These are phyloP conservation scores for Chironomus striatipennis DNA, from an alignment of 1,140 invertebrate genomes.

Conservation along the genomic window DNA sequence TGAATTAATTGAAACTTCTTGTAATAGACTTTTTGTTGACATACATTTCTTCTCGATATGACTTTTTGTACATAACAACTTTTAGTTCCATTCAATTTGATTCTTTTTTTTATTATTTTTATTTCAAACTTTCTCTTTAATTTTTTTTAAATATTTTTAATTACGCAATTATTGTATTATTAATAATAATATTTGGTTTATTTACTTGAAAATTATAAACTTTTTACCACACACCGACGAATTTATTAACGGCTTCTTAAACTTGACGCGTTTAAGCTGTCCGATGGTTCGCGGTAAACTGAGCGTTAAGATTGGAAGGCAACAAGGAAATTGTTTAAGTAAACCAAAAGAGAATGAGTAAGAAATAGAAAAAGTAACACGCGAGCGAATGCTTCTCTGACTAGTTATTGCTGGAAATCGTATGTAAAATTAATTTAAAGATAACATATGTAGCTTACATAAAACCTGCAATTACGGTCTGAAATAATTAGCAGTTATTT, in stretches of 20 bases:
- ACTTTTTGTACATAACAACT: too few species aligned
- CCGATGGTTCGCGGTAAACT: slow-evolving; percentile 5
- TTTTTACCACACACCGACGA: too few species aligned
- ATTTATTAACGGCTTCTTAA: background rate
- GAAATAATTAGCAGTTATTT: too few species aligned
- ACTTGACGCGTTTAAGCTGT: background rate
- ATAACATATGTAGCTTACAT: too few species aligned
- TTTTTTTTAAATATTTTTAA: background rate
- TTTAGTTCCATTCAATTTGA: slow-evolving; percentile 4
- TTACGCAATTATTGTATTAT: background rate
- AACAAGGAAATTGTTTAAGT: background rate
- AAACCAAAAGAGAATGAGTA: background rate
- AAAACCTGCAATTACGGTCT: too few species aligned
- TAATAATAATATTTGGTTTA: background rate
- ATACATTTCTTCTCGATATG: background rate
- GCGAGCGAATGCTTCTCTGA: too few species aligned
- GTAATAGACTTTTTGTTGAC: background rate
- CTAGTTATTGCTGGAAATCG: too few species aligned
- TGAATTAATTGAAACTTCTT: too few species aligned
- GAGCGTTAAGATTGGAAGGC: background rate
- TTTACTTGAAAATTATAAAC: background rate
- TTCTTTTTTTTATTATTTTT: background rate
- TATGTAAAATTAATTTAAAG: too few species aligned
- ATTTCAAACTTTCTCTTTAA: background rate
- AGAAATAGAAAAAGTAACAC: background rate